Conservation (phyloP, 2,888 invertebrate genomes). For the Microplitis deprimator region DNA sequence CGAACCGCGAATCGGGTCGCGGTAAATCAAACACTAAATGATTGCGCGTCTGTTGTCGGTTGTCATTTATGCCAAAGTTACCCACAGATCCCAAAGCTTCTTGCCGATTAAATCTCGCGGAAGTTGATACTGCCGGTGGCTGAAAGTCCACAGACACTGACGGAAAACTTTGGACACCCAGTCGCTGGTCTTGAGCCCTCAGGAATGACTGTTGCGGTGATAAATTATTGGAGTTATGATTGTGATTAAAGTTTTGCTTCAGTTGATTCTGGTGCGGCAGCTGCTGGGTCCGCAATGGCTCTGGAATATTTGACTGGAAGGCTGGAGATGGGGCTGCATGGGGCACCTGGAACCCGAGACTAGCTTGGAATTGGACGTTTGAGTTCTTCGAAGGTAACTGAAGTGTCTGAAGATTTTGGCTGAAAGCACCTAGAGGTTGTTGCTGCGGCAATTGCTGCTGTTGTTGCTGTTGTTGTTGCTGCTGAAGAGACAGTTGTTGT, state of each 20-base stretch:
- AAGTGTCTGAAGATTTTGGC: slow-evolving; percentile 53
- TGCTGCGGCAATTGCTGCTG: slow-evolving; percentile 48
- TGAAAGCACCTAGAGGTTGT: slow-evolving; percentile 32
- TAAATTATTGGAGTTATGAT: background rate
- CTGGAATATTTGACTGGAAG: slow-evolving; percentile 59
- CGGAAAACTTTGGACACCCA: slow-evolving; percentile 61
- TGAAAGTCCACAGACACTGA: slow-evolving; percentile 60
- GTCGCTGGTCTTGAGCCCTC: slow-evolving; percentile 55
- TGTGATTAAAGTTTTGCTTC: background rate
- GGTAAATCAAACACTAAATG: slow-evolving; percentile 58
- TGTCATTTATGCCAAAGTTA: slow-evolving; percentile 77
- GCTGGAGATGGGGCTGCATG: slow-evolving; percentile 54
- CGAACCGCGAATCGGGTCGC: slow-evolving; percentile 57
- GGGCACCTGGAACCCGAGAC: slow-evolving; percentile 64
- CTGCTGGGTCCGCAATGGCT: slow-evolving; percentile 51
- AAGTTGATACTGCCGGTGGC: slow-evolving; percentile 66
- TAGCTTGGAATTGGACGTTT: slow-evolving; percentile 63
- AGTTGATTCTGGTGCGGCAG: slow-evolving; percentile 61
- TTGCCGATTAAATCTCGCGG: slow-evolving; percentile 67
- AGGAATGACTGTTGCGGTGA: slow-evolving; percentile 58
- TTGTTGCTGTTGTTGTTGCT: slow-evolving; percentile 46
- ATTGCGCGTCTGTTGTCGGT: slow-evolving; percentile 59
- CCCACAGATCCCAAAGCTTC: slow-evolving; percentile 71
- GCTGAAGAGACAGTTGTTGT: slow-evolving; percentile 36
- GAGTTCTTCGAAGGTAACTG: slow-evolving; percentile 56